Evolutionary conservation across 2,888 invertebrate genomes (phyloP).

Genomic region (Zygothrica quintamaculata): DNA sequence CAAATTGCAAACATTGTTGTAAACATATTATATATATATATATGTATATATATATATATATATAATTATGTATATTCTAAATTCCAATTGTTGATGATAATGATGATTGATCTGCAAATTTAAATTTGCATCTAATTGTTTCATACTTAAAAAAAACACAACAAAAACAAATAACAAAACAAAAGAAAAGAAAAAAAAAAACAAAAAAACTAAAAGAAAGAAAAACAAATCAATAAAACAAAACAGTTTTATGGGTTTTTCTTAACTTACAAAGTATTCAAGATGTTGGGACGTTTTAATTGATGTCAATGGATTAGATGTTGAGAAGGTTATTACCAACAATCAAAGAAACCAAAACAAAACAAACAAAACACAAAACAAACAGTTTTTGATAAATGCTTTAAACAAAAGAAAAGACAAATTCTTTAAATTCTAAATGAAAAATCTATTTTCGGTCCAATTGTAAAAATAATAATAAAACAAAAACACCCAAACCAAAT

Average conservation of each 20-base stretch:
- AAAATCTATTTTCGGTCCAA: slow-evolving; percentile 72
- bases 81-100: slow-evolving; percentile 69
- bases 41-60: no score
- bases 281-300: slow-evolving; percentile 41
- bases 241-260: slow-evolving; percentile 44
- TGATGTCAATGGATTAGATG: slow-evolving; percentile 44
- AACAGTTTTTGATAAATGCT: slow-evolving; percentile 60
- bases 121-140: slow-evolving; percentile 53
- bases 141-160: slow-evolving; percentile 28
- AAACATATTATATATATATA: slow-evolving; percentile 62
- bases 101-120: slow-evolving; percentile 61
- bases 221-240: slow-evolving; percentile 30
- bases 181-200: slow-evolving; percentile 29
- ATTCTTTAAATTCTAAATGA: slow-evolving; percentile 43
- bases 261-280: slow-evolving; percentile 29
- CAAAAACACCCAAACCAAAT: slow-evolving; percentile 41
- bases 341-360: slow-evolving; percentile 32
- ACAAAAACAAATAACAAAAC: slow-evolving; percentile 22
- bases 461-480: slow-evolving; percentile 50
- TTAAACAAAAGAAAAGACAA: no score
- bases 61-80: slow-evolving; percentile 62
- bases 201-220: slow-evolving; percentile 7
- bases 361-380: slow-evolving; percentile 36
- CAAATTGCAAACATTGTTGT: slow-evolving; percentile 67
- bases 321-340: slow-evolving; percentile 71